These are phyloP conservation scores for Azemiops feae DNA, from an alignment of 2,113 vertebrate genomes.

Conservation along the genomic window DNA sequence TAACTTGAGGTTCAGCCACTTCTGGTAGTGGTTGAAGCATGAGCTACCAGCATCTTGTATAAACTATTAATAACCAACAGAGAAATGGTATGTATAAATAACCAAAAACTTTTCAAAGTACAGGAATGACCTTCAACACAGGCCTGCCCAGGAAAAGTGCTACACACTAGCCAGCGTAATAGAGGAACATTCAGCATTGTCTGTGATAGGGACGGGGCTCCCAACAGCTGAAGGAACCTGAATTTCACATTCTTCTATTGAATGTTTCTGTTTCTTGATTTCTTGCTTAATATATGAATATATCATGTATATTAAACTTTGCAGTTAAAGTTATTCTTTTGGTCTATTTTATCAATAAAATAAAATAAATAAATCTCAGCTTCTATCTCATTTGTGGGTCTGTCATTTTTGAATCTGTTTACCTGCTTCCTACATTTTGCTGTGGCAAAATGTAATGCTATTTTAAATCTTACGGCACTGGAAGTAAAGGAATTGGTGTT, in stretches of 20 bases:
- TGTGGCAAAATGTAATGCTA: not conserved
- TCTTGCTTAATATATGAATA: not conserved
- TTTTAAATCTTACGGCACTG: not conserved
- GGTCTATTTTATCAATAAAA: not conserved
- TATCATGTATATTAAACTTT: not conserved
- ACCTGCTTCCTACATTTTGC: not conserved
- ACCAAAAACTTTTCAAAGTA: not conserved
- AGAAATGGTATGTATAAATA: not conserved
- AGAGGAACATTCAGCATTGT: not conserved
- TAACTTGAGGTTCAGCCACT: not conserved
- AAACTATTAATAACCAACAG: not conserved
- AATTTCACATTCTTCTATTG: not conserved
- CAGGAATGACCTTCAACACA: not conserved
- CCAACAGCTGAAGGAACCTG: not conserved
- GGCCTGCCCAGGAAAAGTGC: not conserved
- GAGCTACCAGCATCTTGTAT: not conserved
- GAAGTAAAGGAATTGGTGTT: not conserved
- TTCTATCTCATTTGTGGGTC: not conserved
- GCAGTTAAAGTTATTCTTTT: not conserved
- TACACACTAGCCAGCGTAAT: not conserved
- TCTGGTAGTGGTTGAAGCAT: not conserved
- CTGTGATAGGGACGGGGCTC: not conserved
- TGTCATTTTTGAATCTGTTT: not conserved
- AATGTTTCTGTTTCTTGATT: not conserved
- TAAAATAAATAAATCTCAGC: not conserved